A percentile compares a stretch with the other conserved stretches of the same genome.
phyloP scores from a whole-genome alignment of 2,113 vertebrate species.

The Pseudorhombus dupliciocellatus region DNA sequence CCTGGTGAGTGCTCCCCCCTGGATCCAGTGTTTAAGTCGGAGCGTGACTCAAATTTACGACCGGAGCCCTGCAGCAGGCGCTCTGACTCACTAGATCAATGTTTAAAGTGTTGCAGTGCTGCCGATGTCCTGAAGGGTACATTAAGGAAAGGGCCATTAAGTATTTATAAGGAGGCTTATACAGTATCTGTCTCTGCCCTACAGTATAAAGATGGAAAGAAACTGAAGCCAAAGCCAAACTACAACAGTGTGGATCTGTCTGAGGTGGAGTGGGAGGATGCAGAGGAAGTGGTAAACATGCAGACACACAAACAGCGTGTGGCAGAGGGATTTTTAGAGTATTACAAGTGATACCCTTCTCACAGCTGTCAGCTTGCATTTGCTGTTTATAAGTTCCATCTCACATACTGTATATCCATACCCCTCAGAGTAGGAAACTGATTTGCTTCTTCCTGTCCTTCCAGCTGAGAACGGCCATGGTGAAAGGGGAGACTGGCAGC shows the following conservation, averaged over 20 bases:
- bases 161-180: conserved; percentile 33
- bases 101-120: conserved; percentile 1
- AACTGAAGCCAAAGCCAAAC: conserved; percentile 92
- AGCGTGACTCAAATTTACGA: not conserved
- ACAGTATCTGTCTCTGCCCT: conserved; percentile 34
- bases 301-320: not conserved
- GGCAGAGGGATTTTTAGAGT: no score
- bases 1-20: conserved; percentile 81
- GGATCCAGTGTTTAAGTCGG: not conserved
- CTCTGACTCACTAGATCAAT: conserved; percentile 22
- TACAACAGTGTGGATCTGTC: conserved; percentile 98
- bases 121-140: conserved; percentile 15
- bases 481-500: conserved; percentile 90
- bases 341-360: no score
- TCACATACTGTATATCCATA: no score
- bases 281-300: conserved; percentile 83
- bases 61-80: not conserved
- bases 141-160: conserved; percentile 9
- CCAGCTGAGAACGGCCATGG: conserved; percentile 94
- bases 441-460: not conserved
- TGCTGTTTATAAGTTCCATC: no score
- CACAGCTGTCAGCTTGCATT: not conserved
- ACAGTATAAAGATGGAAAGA: conserved; percentile 94
- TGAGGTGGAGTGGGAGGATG: conserved; percentile 96
- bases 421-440: not conserved